These are phyloP conservation scores for Chesias legatella DNA, from an alignment of 2,888 invertebrate genomes.

Conservation along the genomic window DNA sequence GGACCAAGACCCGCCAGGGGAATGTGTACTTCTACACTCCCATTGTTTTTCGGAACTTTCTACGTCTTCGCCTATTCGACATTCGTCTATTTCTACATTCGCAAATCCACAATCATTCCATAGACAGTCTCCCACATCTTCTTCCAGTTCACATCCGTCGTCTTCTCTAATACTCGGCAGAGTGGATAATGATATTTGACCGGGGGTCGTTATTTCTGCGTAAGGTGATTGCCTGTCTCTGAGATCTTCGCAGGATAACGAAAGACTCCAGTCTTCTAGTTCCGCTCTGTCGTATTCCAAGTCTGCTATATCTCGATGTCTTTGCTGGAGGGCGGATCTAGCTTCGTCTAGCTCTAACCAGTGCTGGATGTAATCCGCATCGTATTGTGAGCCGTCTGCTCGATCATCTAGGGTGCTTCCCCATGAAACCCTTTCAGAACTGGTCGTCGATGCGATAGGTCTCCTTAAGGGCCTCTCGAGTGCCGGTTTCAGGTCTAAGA, in stretches of 20 bases:
- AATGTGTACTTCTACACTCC: constrained; percentile 81
- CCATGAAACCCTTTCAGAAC: constrained; percentile 79
- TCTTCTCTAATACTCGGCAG: constrained; percentile 88
- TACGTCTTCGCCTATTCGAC: constrained; percentile 74
- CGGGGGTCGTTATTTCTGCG: constrained; percentile 79
- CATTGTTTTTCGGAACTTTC: constrained; percentile 81
- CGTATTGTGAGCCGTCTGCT: constrained; percentile 82
- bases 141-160: constrained; percentile 85
- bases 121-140: constrained; percentile 86
- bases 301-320: constrained; percentile 84
- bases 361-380: constrained; percentile 87
- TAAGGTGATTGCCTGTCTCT: constrained; percentile 76
- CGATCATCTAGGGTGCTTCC: constrained; percentile 81
- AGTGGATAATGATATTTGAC: constrained; percentile 82
- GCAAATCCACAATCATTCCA: constrained; percentile 88
- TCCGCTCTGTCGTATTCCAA: constrained; percentile 88
- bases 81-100: constrained; percentile 84
- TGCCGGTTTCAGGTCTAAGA: constrained; percentile 80
- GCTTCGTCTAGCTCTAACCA: constrained; percentile 88
- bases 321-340: constrained; percentile 83
- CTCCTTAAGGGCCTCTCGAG: constrained; percentile 81
- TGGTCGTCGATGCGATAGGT: constrained; percentile 74
- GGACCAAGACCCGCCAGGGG: constrained; percentile 83
- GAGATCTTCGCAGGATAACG: constrained; percentile 85
- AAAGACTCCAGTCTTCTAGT: constrained; percentile 89